Conservation (phyloP, 2,113 vertebrate genomes). For the Phyllostomus discolor region DNA sequence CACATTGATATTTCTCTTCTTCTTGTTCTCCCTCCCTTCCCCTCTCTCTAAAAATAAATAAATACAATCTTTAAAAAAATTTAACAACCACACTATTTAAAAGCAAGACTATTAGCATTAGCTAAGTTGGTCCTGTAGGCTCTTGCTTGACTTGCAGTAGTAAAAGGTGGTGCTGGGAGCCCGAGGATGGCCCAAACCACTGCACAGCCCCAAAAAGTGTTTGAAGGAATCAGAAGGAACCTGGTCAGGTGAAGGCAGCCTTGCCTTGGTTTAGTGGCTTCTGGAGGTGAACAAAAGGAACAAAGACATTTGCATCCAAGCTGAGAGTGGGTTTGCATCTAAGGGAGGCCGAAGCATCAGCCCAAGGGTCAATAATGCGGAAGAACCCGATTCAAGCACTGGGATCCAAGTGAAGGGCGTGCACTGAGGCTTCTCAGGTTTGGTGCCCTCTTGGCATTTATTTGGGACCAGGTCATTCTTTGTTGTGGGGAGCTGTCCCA, state of each 20-base stretch:
- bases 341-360: too few relatives aligned
- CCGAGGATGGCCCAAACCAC: not conserved
- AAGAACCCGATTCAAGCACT: not conserved
- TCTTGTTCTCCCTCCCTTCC: too few relatives aligned
- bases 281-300: not conserved
- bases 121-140: too few relatives aligned
- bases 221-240: not conserved
- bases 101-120: not conserved
- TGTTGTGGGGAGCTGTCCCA: not conserved
- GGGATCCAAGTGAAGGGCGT: not conserved
- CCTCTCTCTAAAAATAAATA: too few relatives aligned
- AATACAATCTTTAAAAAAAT: not conserved
- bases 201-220: not conserved
- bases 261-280: not conserved
- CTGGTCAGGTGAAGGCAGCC: not conserved
- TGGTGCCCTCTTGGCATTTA: not conserved
- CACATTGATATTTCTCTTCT: too few relatives aligned
- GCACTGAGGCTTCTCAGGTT: not conserved
- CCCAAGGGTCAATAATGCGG: not conserved
- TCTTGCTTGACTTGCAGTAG: not conserved
- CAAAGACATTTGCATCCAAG: not conserved
- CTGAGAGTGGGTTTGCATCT: not conserved
- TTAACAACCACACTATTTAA: not conserved
- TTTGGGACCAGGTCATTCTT: not conserved
- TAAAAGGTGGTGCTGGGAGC: not conserved